Base-by-base conservation (phyloP, 2,888 invertebrate genomes). In the Blastobasis lacticolella region DNA sequence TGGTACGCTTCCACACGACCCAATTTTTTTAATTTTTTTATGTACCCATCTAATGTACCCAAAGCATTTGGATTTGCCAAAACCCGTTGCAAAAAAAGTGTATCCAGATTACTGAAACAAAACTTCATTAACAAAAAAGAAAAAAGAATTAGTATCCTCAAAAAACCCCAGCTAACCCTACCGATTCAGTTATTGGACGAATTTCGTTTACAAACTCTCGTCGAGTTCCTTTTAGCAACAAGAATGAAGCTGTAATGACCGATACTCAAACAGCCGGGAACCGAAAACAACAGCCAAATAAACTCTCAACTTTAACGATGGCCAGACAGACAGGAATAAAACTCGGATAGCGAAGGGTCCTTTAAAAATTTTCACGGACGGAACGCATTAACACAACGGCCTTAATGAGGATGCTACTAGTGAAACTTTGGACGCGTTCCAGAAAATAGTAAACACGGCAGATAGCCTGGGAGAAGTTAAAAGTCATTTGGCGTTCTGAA, bases 231-330 rank as follows among this genome's bases (percentile, higher is more conserved):
- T 7, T 41, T 41, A 9, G 23, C 7, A 10, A 50, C 23, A 23
- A 23, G 43, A 48, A 50, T 57, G 61, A 69, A 67, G 23, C 23
- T 23, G 60, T 64, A 67, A 66, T 58, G 63, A 64, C 61, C 60
- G 52, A 44, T 59, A 64, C 68, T 66, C 64, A 63, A 64, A 62
- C 63, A 64, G 65, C 63, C 64, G 55, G 53, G 42, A 50, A 53
- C 57, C 56, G 61, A 66, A 71, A 73, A 73, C 64, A 71, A 67
- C 71, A 71, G 78, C 82, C 81, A 81, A 85, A 81, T 76, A 77
- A 73, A 81, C 81, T 73, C 83, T 83, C 65, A 65, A 69, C 68
- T 65, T 76, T 85, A 85, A 86, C 80, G 84, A 87, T 81, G 76
- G 74, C 67, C 68, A 71, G 73, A 75, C 73, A 73, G 76, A 73